Evolutionary conservation across 1,140 invertebrate species (phyloP).

Genomic region (Lepidurus packardi): DNA sequence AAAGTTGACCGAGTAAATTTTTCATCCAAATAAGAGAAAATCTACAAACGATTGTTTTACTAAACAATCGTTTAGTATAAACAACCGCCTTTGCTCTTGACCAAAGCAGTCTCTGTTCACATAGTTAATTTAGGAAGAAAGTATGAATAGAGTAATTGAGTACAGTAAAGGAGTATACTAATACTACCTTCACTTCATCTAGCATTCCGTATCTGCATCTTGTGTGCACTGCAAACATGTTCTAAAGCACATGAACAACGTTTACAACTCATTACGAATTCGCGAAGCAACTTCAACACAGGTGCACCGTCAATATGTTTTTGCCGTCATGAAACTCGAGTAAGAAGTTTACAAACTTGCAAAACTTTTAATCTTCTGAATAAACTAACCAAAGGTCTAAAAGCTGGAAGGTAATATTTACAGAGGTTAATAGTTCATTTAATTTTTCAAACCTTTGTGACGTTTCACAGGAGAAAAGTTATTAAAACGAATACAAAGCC

Average conservation of each 20-base stretch:
- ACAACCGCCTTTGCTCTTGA: no score
- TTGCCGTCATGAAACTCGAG: not conserved
- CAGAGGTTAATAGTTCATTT: no score
- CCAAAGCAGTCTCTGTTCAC: no score
- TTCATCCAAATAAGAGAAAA: no score
- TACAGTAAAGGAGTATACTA: not conserved
- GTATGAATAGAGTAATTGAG: no score
- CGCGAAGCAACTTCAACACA: not conserved
- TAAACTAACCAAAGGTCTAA: slow-evolving; percentile 30
- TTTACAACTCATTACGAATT: not conserved
- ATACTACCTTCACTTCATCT: not conserved
- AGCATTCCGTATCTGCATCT: not conserved
- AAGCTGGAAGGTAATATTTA: no score
- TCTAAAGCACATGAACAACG: not conserved
- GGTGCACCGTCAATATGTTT: not conserved
- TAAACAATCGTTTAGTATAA: no score
- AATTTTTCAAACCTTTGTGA: no score
- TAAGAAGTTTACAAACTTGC: not conserved
- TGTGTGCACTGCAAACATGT: not conserved
- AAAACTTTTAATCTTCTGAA: slow-evolving; percentile 23
- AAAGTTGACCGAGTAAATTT: no score
- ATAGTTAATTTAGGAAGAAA: no score
- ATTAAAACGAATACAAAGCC: slow-evolving; percentile 17
- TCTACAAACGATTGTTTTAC: no score
- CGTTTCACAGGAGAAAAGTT: not conserved